phyloP scores from a whole-genome alignment of 2,888 invertebrate species.

The Punctoribates punctum region DNA sequence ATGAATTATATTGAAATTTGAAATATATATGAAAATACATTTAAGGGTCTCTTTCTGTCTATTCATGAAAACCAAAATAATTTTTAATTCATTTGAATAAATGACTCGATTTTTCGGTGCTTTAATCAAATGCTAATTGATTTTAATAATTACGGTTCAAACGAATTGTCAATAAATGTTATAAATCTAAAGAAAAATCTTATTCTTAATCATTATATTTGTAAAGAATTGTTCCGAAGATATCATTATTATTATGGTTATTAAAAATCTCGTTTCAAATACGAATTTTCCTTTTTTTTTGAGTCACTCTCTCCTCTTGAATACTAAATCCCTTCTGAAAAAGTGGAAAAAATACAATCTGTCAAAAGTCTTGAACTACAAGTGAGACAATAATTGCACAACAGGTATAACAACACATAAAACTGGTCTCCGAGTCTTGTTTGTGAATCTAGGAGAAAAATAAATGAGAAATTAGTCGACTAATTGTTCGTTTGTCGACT shows the following conservation, averaged over 20 bases:
- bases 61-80: slow-evolving; percentile 2
- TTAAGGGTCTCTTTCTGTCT: background rate
- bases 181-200: background rate
- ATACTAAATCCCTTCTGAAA: background rate
- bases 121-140: slow-evolving; percentile 2
- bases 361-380: background rate
- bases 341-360: background rate
- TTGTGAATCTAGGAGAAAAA: background rate
- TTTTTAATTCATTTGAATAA: background rate
- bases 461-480: too few relatives aligned
- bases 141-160: background rate
- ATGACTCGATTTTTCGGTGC: background rate
- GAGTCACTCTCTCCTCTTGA: background rate
- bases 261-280: background rate
- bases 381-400: background rate
- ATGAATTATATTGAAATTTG: background rate
- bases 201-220: slow-evolving; percentile 9
- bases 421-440: background rate
- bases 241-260: background rate
- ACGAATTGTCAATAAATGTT: background rate
- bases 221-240: background rate
- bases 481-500: too few relatives aligned
- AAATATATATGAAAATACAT: background rate
- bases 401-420: background rate
- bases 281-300: background rate